A percentile compares a stretch with the other conserved stretches of the same genome.
phyloP scores from a whole-genome alignment of 1,140 invertebrate species.

The Sycobia sp. region DNA sequence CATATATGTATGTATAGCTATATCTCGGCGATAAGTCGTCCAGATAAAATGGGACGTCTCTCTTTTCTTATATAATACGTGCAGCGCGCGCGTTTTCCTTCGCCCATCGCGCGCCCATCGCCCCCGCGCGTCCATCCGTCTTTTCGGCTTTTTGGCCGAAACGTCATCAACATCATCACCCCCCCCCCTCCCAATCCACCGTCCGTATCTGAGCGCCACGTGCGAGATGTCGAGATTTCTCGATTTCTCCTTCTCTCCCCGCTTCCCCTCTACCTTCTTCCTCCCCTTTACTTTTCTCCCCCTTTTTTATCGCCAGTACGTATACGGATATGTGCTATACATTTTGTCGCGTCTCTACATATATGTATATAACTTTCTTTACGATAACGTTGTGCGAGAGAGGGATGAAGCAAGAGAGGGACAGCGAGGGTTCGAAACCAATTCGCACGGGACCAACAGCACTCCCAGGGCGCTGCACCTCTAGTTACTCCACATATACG shows the following conservation, averaged over 20 bases:
- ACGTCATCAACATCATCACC: neutral
- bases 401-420: too few species aligned
- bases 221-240: neutral
- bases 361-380: too few species aligned
- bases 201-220: neutral
- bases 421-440: too few species aligned
- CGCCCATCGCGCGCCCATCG: neutral
- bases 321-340: too few species aligned
- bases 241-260: neutral
- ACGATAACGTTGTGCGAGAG: too few species aligned
- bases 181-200: neutral
- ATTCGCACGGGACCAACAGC: too few species aligned
- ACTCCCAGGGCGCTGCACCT: too few species aligned
- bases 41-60: conserved; percentile 45
- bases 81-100: neutral
- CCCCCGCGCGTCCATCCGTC: neutral
- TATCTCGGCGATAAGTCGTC: conserved; percentile 49
- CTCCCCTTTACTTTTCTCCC: neutral
- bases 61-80: conserved; percentile 5
- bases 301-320: neutral
- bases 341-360: too few species aligned
- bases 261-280: neutral
- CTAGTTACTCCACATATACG: too few species aligned
- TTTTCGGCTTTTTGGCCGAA: neutral
- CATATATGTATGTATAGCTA: too few species aligned